Evolutionary conservation across 2,797 vertebrate genomes (phyloP).

Genomic region (Acipenser transmontanus): DNA sequence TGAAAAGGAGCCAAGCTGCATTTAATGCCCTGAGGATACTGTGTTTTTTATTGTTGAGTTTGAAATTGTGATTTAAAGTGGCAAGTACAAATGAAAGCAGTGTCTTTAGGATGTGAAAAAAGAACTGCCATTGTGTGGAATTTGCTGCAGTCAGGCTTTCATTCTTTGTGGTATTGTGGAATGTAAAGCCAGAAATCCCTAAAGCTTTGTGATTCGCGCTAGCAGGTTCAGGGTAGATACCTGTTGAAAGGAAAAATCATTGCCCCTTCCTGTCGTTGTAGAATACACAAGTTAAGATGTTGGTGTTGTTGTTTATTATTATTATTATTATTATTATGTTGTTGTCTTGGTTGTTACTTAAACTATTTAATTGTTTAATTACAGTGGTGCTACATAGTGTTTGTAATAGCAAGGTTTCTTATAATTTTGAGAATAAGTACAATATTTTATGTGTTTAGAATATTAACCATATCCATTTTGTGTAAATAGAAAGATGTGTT

Average conservation of each 20-base stretch:
- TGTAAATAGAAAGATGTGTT: too few relatives aligned
- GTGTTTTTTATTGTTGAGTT: conserved; percentile 14
- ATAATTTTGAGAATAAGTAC: too few relatives aligned
- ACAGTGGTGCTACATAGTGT: too few relatives aligned
- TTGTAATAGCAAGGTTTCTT: too few relatives aligned
- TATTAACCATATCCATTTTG: too few relatives aligned
- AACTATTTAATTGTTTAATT: too few relatives aligned
- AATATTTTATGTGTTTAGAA: too few relatives aligned
- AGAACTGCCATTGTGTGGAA: conserved; percentile 57
- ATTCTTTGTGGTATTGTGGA: conserved; percentile 59
- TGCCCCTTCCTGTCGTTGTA: conserved; percentile 34
- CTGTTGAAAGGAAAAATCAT: conserved; percentile 39
- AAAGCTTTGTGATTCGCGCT: conserved; percentile 61
- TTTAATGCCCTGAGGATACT: conserved; percentile 16
- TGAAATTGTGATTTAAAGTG: conserved; percentile 19
- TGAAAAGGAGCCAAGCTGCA: not conserved
- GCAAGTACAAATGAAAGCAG: conserved; percentile 25
- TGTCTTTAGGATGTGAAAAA: conserved; percentile 34
- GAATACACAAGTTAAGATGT: too few relatives aligned
- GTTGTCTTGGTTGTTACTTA: too few relatives aligned
- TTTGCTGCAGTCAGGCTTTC: conserved; percentile 62
- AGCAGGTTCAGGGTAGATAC: conserved; percentile 46
- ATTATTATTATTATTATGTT: too few relatives aligned
- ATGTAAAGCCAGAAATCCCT: conserved; percentile 67
- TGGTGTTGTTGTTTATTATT: too few relatives aligned